phyloP scores from a whole-genome alignment of 1,140 invertebrate species.

The Theocolax elegans region DNA sequence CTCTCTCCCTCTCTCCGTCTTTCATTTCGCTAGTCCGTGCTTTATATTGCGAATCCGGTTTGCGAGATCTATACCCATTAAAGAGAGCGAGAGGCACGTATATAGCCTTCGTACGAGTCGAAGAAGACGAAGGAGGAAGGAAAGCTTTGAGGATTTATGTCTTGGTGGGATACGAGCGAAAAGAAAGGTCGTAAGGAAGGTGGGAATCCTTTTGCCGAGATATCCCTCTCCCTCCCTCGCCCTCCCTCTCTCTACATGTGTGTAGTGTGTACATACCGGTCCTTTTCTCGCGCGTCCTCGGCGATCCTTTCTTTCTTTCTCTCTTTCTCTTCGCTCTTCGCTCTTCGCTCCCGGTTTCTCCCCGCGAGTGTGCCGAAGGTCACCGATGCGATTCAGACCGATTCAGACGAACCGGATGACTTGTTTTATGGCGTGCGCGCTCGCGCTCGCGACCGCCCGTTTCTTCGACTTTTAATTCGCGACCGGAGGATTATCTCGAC shows the following conservation, averaged over 20 bases:
- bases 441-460: background rate
- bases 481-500: background rate
- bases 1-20: background rate
- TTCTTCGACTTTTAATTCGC: constrained; percentile 24
- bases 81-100: constrained; percentile 15
- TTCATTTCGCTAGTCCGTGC: constrained; percentile 30
- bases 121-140: constrained; percentile 23
- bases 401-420: constrained; percentile 34
- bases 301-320: constrained; percentile 16
- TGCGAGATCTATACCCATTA: constrained; percentile 44
- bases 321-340: background rate
- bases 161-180: constrained; percentile 27
- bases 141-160: background rate
- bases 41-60: constrained; percentile 65
- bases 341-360: background rate
- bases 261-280: background rate
- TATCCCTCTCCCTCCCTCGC: background rate
- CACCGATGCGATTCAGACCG: constrained; percentile 34
- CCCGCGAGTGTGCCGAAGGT: constrained; percentile 27
- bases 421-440: constrained; percentile 20
- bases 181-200: constrained; percentile 37
- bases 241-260: background rate
- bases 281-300: constrained; percentile 25
- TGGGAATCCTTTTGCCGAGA: constrained; percentile 23
- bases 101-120: constrained; percentile 5